Conservation (phyloP, 1,140 invertebrate genomes). For the Diorhabda carinulata region DNA sequence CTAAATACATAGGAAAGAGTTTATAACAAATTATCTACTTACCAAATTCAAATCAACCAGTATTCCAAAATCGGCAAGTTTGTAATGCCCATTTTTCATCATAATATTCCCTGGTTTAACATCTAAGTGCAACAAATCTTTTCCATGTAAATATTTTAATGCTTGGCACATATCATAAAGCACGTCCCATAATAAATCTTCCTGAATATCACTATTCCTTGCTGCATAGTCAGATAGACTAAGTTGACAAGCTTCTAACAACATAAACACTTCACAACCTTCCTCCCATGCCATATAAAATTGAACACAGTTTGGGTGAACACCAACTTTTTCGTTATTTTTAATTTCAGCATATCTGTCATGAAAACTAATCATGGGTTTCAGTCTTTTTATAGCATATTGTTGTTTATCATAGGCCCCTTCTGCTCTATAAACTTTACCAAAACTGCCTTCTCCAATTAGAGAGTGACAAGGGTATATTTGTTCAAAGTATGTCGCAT, state of each 20-base stretch:
- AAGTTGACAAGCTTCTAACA: slow-evolving; percentile 66
- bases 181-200: slow-evolving; percentile 48
- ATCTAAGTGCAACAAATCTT: slow-evolving; percentile 67
- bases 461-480: slow-evolving; percentile 60
- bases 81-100: slow-evolving; percentile 59
- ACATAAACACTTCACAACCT: slow-evolving; percentile 64
- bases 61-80: slow-evolving; percentile 73
- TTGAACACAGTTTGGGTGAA: slow-evolving; percentile 64
- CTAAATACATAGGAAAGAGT: too few relatives aligned
- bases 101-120: slow-evolving; percentile 77
- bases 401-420: slow-evolving; percentile 61
- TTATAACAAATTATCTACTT: slow-evolving; percentile 19
- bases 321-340: slow-evolving; percentile 64
- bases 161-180: slow-evolving; percentile 45
- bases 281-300: slow-evolving; percentile 75
- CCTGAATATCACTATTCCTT: slow-evolving; percentile 47
- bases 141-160: slow-evolving; percentile 32
- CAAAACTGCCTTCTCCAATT: slow-evolving; percentile 72
- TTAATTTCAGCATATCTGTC: slow-evolving; percentile 65
- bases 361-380: slow-evolving; percentile 59
- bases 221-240: slow-evolving; percentile 50
- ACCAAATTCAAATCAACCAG: slow-evolving; percentile 63
- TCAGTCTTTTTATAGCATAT: slow-evolving; percentile 63
- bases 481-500: slow-evolving; percentile 56
- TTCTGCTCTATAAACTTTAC: slow-evolving; percentile 65